phyloP scores from a whole-genome alignment of 2,113 vertebrate species.

The Asarcornis scutulata region DNA sequence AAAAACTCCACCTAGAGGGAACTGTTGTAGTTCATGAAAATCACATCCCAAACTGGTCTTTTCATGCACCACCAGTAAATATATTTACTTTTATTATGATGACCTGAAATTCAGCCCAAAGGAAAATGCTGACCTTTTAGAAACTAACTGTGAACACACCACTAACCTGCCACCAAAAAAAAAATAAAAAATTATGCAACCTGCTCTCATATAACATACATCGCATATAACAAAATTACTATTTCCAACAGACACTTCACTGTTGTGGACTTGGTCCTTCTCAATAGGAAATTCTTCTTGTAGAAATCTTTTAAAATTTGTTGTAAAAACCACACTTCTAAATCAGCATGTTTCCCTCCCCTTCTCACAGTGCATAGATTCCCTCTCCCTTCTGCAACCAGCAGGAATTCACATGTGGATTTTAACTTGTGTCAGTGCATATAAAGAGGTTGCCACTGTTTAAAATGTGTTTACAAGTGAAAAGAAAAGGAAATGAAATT shows the following conservation, averaged over 20 bases:
- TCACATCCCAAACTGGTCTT: neutral
- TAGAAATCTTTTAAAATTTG: neutral
- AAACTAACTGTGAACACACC: neutral
- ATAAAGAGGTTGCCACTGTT: neutral
- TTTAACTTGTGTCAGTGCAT: neutral
- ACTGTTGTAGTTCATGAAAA: neutral
- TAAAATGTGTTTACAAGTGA: neutral
- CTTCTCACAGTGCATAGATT: neutral
- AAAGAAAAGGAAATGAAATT: neutral
- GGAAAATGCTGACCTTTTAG: neutral
- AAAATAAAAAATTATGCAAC: neutral
- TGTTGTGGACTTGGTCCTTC: neutral
- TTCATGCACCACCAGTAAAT: neutral
- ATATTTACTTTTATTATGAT: neutral
- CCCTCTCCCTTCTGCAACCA: neutral
- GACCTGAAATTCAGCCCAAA: neutral
- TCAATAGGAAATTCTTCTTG: neutral
- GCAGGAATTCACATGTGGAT: neutral
- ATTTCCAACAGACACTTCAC: neutral
- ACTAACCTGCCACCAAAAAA: neutral
- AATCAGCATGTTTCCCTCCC: neutral
- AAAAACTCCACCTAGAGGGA: neutral
- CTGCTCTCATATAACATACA: neutral
- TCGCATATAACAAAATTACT: neutral
- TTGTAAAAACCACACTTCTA: neutral